Conservation (phyloP, 2,888 invertebrate genomes). For the Drosophila leonis region DNA sequence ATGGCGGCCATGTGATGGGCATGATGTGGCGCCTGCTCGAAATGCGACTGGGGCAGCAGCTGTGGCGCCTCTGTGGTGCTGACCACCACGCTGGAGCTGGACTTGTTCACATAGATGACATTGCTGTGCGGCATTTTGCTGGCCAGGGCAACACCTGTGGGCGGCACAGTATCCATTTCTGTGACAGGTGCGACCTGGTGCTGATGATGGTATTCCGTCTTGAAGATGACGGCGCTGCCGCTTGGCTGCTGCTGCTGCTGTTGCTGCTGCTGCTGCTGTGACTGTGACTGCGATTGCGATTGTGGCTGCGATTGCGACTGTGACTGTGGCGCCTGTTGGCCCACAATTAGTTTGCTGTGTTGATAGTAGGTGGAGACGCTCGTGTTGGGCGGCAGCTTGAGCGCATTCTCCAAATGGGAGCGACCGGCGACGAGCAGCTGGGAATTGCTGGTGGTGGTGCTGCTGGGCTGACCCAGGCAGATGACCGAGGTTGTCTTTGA, state of each 20-base stretch:
- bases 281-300: constrained; percentile 5
- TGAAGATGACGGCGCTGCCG: constrained; percentile 48
- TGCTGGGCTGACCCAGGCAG: constrained; percentile 72
- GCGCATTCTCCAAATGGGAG: constrained; percentile 83
- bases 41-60: constrained; percentile 35
- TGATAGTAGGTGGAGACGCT: constrained; percentile 84
- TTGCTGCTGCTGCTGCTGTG: constrained; percentile 19
- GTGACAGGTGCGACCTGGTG: constrained; percentile 80
- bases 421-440: constrained; percentile 75
- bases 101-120: constrained; percentile 84
- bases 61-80: constrained; percentile 49
- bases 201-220: constrained; percentile 51
- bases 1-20: constrained; percentile 62
- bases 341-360: constrained; percentile 77
- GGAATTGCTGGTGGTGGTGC: constrained; percentile 65
- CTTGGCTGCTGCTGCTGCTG: constrained; percentile 19
- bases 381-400: constrained; percentile 84
- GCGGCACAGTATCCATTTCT: constrained; percentile 83
- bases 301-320: constrained; percentile 14
- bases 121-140: constrained; percentile 84
- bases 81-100: constrained; percentile 52
- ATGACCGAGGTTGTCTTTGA: constrained; percentile 81
- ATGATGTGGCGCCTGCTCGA: constrained; percentile 43
- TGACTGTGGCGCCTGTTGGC: constrained; percentile 23
- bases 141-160: constrained; percentile 76